These are phyloP conservation scores for Gonioctena quinquepunctata DNA, from an alignment of 1,140 invertebrate genomes.

Conservation along the genomic window DNA sequence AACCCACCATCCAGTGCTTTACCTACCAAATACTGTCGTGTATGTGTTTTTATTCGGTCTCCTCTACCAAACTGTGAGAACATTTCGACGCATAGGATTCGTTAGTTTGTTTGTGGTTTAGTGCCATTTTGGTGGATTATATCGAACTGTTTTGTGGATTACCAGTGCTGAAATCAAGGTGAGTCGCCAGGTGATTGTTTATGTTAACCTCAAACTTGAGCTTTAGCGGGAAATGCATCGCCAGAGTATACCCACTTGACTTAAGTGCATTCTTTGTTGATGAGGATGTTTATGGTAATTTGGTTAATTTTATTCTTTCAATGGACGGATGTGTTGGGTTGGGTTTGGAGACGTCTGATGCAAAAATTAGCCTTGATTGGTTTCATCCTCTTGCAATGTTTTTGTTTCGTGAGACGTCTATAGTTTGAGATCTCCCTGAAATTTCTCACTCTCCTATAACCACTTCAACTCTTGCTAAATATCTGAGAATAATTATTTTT, in stretches of 20 bases:
- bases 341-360: too few species aligned
- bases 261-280: neutral
- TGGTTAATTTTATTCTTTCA: neutral
- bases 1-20: neutral
- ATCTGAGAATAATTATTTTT: too few species aligned
- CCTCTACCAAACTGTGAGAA: neutral
- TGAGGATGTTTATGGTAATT: neutral
- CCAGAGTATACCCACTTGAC: neutral
- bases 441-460: too few species aligned
- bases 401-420: too few species aligned
- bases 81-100: neutral
- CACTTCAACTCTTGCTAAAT: too few species aligned
- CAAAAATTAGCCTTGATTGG: too few species aligned
- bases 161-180: neutral
- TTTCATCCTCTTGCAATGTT: too few species aligned
- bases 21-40: neutral
- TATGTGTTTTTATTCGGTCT: neutral
- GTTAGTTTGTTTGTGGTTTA: constrained; percentile 4
- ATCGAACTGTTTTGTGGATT: neutral
- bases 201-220: neutral
- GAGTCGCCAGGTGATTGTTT: neutral
- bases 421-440: too few species aligned
- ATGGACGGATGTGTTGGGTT: neutral
- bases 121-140: neutral
- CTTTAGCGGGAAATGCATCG: neutral